Percentiles rank a stretch among this genome's conserved stretches.
These are phyloP conservation scores for Delia radicum DNA, from an alignment of 1,140 invertebrate species.

Conservation along the genomic window DNA sequence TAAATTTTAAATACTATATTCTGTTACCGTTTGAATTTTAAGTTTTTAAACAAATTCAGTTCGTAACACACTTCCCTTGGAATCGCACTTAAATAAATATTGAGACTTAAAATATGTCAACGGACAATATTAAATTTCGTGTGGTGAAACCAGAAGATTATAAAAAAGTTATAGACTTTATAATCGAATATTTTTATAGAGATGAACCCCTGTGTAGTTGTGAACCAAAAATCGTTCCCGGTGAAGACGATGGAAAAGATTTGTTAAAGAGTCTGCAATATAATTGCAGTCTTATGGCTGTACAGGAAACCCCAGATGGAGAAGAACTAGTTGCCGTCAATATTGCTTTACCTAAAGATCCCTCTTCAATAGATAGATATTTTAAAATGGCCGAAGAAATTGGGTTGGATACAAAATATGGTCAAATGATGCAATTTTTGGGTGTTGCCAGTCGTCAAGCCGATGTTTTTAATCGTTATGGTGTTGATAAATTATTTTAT, in stretches of 20 bases:
- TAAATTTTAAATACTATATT: too few relatives aligned
- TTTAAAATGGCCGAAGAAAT: neutral
- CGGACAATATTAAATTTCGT: neutral
- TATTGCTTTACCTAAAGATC: neutral
- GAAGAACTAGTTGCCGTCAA: neutral
- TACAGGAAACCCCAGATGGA: neutral
- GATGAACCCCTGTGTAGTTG: neutral
- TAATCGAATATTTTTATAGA: neutral
- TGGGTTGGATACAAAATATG: conserved; percentile 3
- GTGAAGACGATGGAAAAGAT: neutral
- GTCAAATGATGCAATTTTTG: neutral
- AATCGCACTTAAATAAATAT: too few relatives aligned
- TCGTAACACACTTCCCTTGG: too few relatives aligned
- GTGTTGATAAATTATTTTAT: neutral
- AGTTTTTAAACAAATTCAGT: too few relatives aligned
- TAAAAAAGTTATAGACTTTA: neutral
- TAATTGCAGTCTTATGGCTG: neutral
- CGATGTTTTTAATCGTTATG: neutral
- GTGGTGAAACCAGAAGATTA: neutral
- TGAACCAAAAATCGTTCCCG: neutral
- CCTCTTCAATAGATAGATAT: neutral
- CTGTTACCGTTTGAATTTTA: too few relatives aligned
- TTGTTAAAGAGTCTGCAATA: neutral
- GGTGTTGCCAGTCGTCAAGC: neutral
- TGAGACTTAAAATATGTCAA: neutral